Percentiles rank a stretch among this genome's conserved stretches.
These are phyloP conservation scores for Torymus tubicola DNA, from an alignment of 2,888 invertebrate species.

Conservation along the genomic window DNA sequence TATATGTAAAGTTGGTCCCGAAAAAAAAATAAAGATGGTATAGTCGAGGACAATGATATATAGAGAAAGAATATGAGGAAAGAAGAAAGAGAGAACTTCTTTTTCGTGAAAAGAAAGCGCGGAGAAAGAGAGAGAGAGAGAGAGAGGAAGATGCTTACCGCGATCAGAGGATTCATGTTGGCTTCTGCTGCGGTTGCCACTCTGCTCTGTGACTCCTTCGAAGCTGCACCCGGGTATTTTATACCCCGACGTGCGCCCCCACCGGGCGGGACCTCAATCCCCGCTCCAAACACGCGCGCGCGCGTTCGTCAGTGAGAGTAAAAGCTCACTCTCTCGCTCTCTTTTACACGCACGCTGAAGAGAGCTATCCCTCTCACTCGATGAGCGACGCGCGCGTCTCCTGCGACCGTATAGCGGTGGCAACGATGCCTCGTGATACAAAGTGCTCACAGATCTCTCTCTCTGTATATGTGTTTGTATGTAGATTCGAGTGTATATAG, in stretches of 20 bases:
- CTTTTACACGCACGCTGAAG: background rate
- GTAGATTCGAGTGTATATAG: no score
- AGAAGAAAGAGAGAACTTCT: no score
- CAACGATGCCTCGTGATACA: no score
- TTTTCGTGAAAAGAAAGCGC: background rate
- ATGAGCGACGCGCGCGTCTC: background rate
- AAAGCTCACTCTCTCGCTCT: constrained; percentile 38
- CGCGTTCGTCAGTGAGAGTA: constrained; percentile 53
- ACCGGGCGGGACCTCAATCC: no score
- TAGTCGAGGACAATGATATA: no score
- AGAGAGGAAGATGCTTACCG: constrained; percentile 70
- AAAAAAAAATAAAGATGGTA: no score
- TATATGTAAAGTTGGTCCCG: no score
- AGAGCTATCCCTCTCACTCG: constrained; percentile 1
- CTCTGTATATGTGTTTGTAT: no score
- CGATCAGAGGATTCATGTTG: constrained; percentile 76
- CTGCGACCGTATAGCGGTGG: no score
- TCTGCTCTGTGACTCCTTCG: constrained; percentile 75
- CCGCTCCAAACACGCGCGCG: no score
- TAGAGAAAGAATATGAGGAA: no score
- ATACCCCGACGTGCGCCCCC: constrained; percentile 67
- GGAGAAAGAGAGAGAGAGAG: constrained; percentile 30
- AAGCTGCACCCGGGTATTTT: constrained; percentile 74
- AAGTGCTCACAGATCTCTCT: no score
- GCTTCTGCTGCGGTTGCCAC: constrained; percentile 74